These are phyloP conservation scores for Rhynchomys soricoides DNA, from an alignment of 2,113 vertebrate genomes.

Conservation along the genomic window DNA sequence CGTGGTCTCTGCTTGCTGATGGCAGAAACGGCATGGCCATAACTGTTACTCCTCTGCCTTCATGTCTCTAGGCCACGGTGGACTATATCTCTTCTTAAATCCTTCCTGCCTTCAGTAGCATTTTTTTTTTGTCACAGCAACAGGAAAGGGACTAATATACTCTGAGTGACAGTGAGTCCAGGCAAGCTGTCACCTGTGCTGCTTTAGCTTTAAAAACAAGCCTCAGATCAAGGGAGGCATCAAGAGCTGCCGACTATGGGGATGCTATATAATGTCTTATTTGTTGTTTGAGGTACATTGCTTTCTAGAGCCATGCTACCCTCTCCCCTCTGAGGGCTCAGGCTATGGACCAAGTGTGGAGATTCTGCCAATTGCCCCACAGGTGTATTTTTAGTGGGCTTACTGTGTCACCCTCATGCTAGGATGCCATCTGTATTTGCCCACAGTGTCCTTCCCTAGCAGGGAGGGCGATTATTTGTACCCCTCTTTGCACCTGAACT, in stretches of 20 bases:
- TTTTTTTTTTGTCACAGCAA: not conserved
- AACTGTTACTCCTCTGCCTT: no score
- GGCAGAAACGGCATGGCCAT: not conserved
- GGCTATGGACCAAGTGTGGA: no score
- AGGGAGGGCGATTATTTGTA: not conserved
- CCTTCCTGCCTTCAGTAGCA: not conserved
- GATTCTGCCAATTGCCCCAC: not conserved
- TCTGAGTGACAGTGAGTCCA: not conserved
- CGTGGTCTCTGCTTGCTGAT: not conserved
- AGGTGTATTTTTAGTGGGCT: not conserved
- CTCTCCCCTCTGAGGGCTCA: not conserved
- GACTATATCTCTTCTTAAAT: not conserved
- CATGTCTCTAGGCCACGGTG: not conserved
- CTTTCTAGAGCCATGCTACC: not conserved
- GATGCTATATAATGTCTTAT: not conserved
- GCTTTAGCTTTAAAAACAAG: not conserved
- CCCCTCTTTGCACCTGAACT: not conserved
- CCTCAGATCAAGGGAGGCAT: not conserved
- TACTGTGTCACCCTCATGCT: not conserved
- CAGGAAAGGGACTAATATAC: not conserved
- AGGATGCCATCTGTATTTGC: fast-evolving
- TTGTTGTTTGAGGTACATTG: not conserved
- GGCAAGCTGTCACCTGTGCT: not conserved
- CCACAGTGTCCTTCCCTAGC: no score
- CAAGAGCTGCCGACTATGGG: not conserved